Evolutionary conservation across 1,140 invertebrate species (phyloP).

Genomic region (Hydropsyche tenuis): DNA sequence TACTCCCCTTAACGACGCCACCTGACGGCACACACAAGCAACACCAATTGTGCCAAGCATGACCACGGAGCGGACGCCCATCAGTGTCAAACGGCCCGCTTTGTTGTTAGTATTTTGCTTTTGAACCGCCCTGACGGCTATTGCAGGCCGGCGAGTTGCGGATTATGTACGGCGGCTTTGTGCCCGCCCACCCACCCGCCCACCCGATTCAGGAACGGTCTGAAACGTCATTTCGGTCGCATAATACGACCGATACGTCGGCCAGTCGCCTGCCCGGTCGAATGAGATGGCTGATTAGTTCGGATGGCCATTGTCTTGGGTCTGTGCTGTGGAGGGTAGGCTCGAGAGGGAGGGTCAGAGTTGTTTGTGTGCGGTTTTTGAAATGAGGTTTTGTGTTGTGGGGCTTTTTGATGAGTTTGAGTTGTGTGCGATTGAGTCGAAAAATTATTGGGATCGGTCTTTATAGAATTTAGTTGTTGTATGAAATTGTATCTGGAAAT

Average conservation of each 20-base stretch:
- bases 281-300: too few relatives aligned
- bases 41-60: not conserved
- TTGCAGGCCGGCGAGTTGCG: conserved; percentile 25
- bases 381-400: too few relatives aligned
- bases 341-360: too few relatives aligned
- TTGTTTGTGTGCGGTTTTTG: too few relatives aligned
- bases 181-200: not conserved
- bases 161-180: conserved; percentile 26
- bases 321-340: too few relatives aligned
- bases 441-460: too few relatives aligned
- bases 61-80: not conserved
- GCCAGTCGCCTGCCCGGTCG: not conserved
- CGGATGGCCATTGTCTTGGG: too few relatives aligned
- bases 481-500: too few relatives aligned
- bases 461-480: too few relatives aligned
- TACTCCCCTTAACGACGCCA: too few relatives aligned
- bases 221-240: conserved; percentile 36
- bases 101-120: conserved; percentile 34
- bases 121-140: conserved; percentile 36
- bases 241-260: not conserved
- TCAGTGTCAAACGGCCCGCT: conserved; percentile 27
- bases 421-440: too few relatives aligned
- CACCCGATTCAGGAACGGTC: not conserved
- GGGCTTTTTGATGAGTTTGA: too few relatives aligned
- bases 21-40: not conserved